phyloP scores from a whole-genome alignment of 1,140 invertebrate species.

The Eulimnadia texana region DNA sequence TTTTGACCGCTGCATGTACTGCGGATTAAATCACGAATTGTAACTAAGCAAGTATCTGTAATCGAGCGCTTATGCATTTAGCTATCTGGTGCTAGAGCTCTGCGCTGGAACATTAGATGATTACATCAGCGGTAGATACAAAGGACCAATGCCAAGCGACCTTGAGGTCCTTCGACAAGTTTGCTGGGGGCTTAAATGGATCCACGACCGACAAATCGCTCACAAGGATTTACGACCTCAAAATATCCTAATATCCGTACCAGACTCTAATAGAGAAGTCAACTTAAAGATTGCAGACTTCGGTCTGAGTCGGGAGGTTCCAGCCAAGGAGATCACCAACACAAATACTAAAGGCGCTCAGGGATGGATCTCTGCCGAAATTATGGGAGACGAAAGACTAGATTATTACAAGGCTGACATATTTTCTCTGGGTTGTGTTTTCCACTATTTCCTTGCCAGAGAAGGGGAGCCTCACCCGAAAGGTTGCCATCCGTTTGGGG shows the following conservation, averaged over 20 bases:
- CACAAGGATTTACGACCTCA: background rate
- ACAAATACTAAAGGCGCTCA: background rate
- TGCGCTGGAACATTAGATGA: background rate
- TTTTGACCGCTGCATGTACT: too few relatives aligned
- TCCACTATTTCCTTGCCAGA: background rate
- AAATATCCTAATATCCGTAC: background rate
- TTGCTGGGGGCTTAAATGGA: background rate
- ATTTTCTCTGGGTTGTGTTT: background rate
- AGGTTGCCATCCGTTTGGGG: constrained; percentile 1
- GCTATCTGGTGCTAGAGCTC: background rate
- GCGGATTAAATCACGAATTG: background rate
- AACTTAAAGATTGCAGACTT: background rate
- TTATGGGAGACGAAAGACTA: background rate
- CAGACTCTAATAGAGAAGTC: background rate
- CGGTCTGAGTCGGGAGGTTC: background rate
- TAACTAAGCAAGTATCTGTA: background rate
- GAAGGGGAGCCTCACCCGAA: too few relatives aligned
- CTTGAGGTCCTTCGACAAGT: background rate
- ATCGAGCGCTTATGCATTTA: background rate
- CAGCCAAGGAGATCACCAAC: background rate
- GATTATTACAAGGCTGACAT: background rate
- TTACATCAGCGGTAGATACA: background rate
- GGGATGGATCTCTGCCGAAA: background rate
- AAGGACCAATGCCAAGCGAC: background rate
- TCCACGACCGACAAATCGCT: background rate